Conservation (phyloP, 53 echinoderm and acorn worm species). For the Stichopus horrens region DNA sequence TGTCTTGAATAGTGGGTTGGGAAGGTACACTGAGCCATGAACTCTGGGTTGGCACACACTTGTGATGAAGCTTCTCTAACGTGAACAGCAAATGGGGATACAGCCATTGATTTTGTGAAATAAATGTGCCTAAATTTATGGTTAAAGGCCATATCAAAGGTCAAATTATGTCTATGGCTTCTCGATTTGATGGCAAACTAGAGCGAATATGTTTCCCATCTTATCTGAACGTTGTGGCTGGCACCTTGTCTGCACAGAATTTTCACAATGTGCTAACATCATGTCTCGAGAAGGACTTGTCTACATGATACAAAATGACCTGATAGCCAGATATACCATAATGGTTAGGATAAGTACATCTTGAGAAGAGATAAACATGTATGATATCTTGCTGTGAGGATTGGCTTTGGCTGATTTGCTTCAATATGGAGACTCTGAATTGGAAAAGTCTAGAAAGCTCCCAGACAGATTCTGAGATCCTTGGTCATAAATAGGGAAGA, state of each 20-base stretch:
- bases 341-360: too few relatives aligned
- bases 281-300: too few relatives aligned
- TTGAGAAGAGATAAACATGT: too few relatives aligned
- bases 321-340: too few relatives aligned
- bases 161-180: neutral
- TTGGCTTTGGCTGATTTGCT: neutral
- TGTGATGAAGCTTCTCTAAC: neutral
- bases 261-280: too few relatives aligned
- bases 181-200: conserved; percentile 19
- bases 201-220: neutral
- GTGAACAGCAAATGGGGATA: neutral
- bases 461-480: neutral
- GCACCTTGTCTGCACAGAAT: too few relatives aligned
- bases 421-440: neutral
- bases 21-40: neutral
- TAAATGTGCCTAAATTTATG: neutral
- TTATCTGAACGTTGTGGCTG: neutral
- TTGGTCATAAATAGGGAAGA: conserved; percentile 1
- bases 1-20: neutral
- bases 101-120: neutral
- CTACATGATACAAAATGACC: too few relatives aligned
- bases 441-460: neutral
- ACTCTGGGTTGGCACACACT: neutral
- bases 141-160: conserved; percentile 12
- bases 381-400: too few relatives aligned